Evolutionary conservation across 2,797 vertebrate species (phyloP).

Genomic region (Onychomys arenicola): DNA sequence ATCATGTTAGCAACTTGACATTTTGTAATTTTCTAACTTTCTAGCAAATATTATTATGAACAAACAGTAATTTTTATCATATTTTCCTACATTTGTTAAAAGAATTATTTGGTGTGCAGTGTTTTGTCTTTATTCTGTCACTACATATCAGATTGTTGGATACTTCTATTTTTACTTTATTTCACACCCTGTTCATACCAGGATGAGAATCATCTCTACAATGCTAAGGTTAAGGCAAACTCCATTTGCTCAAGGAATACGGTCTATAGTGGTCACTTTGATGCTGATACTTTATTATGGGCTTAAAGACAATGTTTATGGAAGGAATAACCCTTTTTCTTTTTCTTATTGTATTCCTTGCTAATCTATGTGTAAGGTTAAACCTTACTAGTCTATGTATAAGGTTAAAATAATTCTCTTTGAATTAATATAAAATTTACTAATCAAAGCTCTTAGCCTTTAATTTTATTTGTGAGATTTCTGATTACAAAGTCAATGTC

Average conservation of each 20-base stretch:
- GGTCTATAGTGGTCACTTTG: not conserved
- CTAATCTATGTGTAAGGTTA: not conserved
- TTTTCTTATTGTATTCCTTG: not conserved
- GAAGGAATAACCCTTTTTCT: not conserved
- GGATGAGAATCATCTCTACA: not conserved
- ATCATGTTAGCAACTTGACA: not conserved
- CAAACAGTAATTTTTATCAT: not conserved
- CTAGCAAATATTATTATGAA: not conserved
- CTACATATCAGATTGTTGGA: not conserved
- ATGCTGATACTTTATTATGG: not conserved
- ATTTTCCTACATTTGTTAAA: not conserved
- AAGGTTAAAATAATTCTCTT: not conserved
- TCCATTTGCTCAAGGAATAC: not conserved
- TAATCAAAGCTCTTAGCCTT: not conserved
- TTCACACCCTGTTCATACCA: not conserved
- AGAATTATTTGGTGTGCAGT: not conserved
- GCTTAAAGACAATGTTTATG: not conserved
- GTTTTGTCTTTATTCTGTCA: not conserved
- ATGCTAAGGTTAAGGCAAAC: not conserved
- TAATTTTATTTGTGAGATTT: not conserved
- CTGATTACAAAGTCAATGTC: not conserved
- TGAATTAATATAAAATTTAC: not conserved
- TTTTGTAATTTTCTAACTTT: not conserved
- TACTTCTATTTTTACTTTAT: not conserved
- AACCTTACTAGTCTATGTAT: not conserved